Conservation (phyloP, 2,888 invertebrate species). For the Dastarcus helophoroides region DNA sequence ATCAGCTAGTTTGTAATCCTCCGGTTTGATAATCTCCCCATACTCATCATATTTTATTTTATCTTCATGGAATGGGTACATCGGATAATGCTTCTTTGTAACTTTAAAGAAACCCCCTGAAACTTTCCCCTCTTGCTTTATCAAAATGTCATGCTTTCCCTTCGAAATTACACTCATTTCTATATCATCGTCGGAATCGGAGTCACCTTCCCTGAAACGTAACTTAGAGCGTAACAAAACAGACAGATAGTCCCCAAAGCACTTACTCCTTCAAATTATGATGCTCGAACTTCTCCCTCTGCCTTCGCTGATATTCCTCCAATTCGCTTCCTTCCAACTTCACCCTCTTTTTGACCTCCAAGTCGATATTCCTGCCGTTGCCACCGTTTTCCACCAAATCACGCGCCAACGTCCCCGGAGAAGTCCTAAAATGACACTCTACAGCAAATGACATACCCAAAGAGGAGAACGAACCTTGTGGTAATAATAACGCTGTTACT, state of each 20-base stretch:
- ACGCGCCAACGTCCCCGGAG: slow-evolving; percentile 69
- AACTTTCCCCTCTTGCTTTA: slow-evolving; percentile 55
- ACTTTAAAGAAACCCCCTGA: slow-evolving; percentile 76
- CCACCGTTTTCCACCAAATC: slow-evolving; percentile 69
- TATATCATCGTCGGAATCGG: slow-evolving; percentile 74
- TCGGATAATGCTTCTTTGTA: slow-evolving; percentile 85
- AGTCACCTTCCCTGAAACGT: slow-evolving; percentile 55
- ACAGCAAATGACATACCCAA: neutral
- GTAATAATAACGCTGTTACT: slow-evolving; percentile 94
- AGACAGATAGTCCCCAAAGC: neutral
- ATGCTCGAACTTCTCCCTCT: slow-evolving; percentile 40
- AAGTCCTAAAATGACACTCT: slow-evolving; percentile 45
- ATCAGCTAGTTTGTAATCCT: slow-evolving; percentile 82
- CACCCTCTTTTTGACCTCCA: slow-evolving; percentile 58
- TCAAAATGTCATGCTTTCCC: slow-evolving; percentile 81
- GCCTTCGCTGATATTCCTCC: slow-evolving; percentile 60
- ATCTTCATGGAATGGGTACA: slow-evolving; percentile 92
- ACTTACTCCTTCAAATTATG: slow-evolving; percentile 28
- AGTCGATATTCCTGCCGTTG: slow-evolving; percentile 52
- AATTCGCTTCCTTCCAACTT: slow-evolving; percentile 67
- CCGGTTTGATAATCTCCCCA: slow-evolving; percentile 87
- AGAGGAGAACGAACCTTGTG: slow-evolving; percentile 43
- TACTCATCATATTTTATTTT: slow-evolving; percentile 89
- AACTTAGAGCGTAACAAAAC: slow-evolving; percentile 33
- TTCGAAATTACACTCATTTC: slow-evolving; percentile 69